A percentile compares a stretch with the other conserved stretches of the same genome.
Evolutionary conservation across 2,113 vertebrate genomes (phyloP).

Genomic region (Chloropsis hardwickii): DNA sequence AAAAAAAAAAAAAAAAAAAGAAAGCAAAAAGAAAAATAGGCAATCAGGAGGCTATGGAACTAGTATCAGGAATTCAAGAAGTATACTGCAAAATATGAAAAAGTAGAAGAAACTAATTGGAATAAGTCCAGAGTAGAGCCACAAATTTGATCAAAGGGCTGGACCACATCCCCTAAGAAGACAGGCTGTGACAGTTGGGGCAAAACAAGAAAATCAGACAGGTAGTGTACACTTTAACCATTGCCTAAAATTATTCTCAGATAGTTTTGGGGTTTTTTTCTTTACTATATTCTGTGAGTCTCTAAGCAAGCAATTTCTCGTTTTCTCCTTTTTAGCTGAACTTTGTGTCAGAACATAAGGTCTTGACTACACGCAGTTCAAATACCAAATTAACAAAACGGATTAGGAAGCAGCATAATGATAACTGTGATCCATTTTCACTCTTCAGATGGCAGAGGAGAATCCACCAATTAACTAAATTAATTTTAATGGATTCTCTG

Average conservation of each 20-base stretch:
- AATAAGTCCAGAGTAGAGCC: not conserved
- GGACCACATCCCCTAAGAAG: not conserved
- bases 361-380: not conserved
- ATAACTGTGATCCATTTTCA: not conserved
- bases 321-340: not conserved
- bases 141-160: not conserved
- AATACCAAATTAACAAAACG: not conserved
- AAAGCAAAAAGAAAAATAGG: fast-evolving
- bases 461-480: not conserved
- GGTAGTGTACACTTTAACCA: not conserved
- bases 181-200: not conserved
- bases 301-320: not conserved
- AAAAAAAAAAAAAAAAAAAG: not conserved
- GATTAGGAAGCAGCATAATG: not conserved
- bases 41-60: not conserved
- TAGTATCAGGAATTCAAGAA: not conserved
- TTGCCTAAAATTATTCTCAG: not conserved
- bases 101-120: not conserved
- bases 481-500: not conserved
- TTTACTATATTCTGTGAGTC: not conserved
- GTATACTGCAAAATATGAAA: not conserved
- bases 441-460: not conserved
- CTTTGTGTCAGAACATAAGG: not conserved
- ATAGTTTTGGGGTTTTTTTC: not conserved
- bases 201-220: not conserved